Evolutionary conservation across 1,140 invertebrate species (phyloP).

Genomic region (Lasaia peninsularis): DNA sequence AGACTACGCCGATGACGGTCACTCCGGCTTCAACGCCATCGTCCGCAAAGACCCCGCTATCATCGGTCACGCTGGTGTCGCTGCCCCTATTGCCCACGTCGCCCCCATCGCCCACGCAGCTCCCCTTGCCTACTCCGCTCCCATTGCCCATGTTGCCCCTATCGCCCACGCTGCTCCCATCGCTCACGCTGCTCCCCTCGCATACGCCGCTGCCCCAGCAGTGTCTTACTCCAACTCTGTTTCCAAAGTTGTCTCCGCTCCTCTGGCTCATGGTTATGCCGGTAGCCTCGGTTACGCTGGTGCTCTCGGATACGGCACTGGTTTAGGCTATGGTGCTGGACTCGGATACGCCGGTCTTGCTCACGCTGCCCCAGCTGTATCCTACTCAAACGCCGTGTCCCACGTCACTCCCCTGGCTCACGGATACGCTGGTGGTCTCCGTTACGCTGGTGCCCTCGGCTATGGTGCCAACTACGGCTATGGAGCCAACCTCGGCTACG

Average conservation of each 20-base stretch:
- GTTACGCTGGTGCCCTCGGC: neutral
- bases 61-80: conserved; percentile 41
- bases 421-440: neutral
- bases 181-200: conserved; percentile 23
- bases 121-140: no score
- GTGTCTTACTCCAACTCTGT: neutral
- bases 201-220: neutral
- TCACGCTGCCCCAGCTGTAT: conserved; percentile 8
- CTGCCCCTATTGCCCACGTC: conserved; percentile 29
- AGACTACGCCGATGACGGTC: conserved; percentile 67
- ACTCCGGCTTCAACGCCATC: conserved; percentile 69
- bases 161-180: conserved; percentile 22
- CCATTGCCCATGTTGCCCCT: neutral
- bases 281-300: neutral
- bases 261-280: conserved; percentile 36
- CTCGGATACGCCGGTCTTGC: neutral
- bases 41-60: conserved; percentile 31
- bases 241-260: conserved; percentile 21
- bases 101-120: conserved; percentile 11
- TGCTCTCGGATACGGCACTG: conserved; percentile 24
- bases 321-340: neutral
- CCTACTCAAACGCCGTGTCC: neutral
- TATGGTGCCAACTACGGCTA: no score
- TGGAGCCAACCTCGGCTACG: no score
- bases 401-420: neutral